Conservation (phyloP, 2,888 invertebrate genomes). For the Tetragnatha montana region DNA sequence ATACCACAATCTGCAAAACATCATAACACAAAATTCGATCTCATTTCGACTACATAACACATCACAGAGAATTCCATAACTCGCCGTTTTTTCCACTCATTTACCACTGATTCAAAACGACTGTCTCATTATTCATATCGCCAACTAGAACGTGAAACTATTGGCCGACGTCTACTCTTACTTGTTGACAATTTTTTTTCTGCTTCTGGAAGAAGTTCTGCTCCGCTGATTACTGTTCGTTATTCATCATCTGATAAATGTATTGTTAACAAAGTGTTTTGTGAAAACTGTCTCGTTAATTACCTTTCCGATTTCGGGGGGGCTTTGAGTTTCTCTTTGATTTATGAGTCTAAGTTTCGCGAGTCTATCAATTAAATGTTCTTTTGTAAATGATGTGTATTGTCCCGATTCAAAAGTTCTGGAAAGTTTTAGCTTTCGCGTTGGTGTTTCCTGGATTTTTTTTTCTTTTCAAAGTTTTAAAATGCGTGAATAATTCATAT, state of each 20-base stretch:
- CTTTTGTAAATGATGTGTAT: not conserved
- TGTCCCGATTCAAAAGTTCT: not conserved
- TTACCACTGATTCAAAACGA: not conserved
- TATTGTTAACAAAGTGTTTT: conserved; percentile 30
- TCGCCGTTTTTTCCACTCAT: not conserved
- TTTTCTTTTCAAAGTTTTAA: not conserved
- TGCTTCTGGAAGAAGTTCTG: not conserved
- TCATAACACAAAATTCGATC: no score
- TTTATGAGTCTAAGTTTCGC: conserved; percentile 30
- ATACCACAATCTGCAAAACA: no score
- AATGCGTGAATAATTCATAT: not conserved
- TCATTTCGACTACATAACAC: no score
- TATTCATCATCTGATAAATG: conserved; percentile 14
- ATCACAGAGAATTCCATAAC: not conserved
- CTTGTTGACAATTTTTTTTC: not conserved
- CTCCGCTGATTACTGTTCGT: not conserved
- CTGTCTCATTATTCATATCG: not conserved
- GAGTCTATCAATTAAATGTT: not conserved
- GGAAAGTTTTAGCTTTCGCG: not conserved
- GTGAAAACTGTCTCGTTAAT: conserved; percentile 23
- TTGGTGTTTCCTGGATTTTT: not conserved
- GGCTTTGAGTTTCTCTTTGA: conserved; percentile 22
- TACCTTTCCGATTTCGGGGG: conserved; percentile 40
- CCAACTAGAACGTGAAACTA: not conserved
- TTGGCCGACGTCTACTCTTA: not conserved